Conservation (phyloP, 2,888 invertebrate genomes). For the Allygus modestus region DNA sequence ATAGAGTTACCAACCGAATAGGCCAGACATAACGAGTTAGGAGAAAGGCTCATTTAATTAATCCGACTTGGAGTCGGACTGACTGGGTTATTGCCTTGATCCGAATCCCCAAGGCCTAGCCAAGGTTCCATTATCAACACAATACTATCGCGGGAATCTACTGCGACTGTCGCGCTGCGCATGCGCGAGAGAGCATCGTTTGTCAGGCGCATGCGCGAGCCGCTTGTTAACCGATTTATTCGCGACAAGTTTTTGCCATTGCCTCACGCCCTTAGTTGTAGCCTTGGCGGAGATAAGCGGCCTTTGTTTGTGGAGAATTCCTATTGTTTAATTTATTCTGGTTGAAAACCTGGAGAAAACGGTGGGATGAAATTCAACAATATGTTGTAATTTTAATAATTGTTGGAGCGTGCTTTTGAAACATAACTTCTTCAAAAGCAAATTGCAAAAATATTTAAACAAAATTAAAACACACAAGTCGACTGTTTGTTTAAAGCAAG, state of each 20-base stretch:
- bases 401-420: too few species aligned
- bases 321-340: slow-evolving; percentile 22
- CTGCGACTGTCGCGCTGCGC: slow-evolving; percentile 13
- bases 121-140: slow-evolving; percentile 39
- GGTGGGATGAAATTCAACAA: neutral
- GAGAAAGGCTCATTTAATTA: slow-evolving; percentile 48
- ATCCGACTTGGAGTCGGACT: neutral
- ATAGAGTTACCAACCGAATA: neutral
- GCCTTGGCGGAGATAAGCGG: neutral
- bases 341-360: neutral
- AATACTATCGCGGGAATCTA: slow-evolving; percentile 41
- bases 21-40: neutral
- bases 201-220: slow-evolving; percentile 31
- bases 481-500: too few species aligned
- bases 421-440: too few species aligned
- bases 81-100: slow-evolving; percentile 48
- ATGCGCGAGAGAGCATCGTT: slow-evolving; percentile 8
- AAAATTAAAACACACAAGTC: too few species aligned
- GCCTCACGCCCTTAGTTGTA: slow-evolving; percentile 15
- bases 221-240: slow-evolving; percentile 18
- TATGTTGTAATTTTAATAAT: neutral
- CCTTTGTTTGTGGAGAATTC: slow-evolving; percentile 19
- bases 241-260: slow-evolving; percentile 39
- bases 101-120: slow-evolving; percentile 31
- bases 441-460: too few species aligned